These are phyloP conservation scores for Ennomos erosarius DNA, from an alignment of 2,888 invertebrate genomes.

Conservation along the genomic window DNA sequence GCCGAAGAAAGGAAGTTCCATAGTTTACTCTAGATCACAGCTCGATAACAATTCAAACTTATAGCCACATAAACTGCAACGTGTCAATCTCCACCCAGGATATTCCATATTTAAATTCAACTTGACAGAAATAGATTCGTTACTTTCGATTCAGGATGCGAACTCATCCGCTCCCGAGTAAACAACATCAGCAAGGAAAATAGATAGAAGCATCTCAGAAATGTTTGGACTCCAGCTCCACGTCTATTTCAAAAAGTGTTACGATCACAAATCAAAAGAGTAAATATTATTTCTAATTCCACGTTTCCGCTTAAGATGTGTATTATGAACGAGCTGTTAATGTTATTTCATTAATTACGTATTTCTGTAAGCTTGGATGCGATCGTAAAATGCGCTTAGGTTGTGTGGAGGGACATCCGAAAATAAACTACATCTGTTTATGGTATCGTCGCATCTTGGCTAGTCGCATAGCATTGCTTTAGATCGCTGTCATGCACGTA, in stretches of 20 bases:
- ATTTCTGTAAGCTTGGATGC: conserved; percentile 67
- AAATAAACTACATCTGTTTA: conserved; percentile 74
- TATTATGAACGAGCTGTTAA: conserved; percentile 71
- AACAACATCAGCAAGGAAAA: conserved; percentile 27
- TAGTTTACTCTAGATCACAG: no score
- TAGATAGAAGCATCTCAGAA: conserved; percentile 30
- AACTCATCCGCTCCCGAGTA: conserved; percentile 27
- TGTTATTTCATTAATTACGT: conserved; percentile 75
- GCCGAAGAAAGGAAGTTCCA: no score
- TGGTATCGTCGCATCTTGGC: conserved; percentile 53
- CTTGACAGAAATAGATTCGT: conserved; percentile 24
- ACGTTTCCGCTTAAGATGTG: conserved; percentile 64
- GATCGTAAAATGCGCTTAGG: conserved; percentile 64
- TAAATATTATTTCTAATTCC: conserved; percentile 58
- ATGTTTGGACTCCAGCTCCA: conserved; percentile 41
- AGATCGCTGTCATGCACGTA: conserved; percentile 36
- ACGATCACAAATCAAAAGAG: conserved; percentile 52
- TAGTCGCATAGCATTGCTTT: conserved; percentile 44
- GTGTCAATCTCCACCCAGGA: conserved; percentile 9
- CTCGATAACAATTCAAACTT: no score
- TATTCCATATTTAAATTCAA: conserved; percentile 17
- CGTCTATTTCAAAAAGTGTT: conserved; percentile 45
- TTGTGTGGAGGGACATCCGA: conserved; percentile 58
- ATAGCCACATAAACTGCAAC: conserved; percentile 1
- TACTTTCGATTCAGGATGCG: conserved; percentile 27